phyloP scores from a whole-genome alignment of 2,797 vertebrate genomes.

The Sciurus vulgaris region DNA sequence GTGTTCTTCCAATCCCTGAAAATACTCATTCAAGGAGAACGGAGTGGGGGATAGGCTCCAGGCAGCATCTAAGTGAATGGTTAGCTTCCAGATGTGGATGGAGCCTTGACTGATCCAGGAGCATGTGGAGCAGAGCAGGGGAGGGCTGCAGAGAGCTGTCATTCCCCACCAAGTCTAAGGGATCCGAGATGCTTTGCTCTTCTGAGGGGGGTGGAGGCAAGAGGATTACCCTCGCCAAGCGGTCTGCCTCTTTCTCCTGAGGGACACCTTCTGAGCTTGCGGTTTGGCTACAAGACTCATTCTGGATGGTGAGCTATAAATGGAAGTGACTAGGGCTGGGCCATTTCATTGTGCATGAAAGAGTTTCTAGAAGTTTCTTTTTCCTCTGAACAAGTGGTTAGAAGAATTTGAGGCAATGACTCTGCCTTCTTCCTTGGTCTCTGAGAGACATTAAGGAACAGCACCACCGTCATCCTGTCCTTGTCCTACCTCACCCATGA shows the following conservation, averaged over 20 bases:
- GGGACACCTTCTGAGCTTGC: background rate
- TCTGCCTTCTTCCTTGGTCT: background rate
- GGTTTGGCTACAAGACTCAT: background rate
- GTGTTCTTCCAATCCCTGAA: background rate
- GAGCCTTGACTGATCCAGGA: background rate
- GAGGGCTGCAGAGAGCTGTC: background rate
- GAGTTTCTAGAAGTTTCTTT: background rate
- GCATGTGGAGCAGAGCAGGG: background rate
- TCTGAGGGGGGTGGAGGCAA: background rate
- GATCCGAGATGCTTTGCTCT: background rate
- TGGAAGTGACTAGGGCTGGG: background rate
- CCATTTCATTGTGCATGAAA: background rate
- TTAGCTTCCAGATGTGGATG: background rate
- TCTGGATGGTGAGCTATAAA: background rate
- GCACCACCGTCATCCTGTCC: rapidly evolving
- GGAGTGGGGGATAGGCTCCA: background rate
- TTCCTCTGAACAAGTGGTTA: background rate
- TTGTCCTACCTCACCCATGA: background rate
- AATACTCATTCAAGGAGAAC: background rate
- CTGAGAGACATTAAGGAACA: background rate
- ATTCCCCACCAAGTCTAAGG: background rate
- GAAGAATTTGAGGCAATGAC: background rate
- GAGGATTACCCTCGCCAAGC: background rate
- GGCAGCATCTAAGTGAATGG: background rate
- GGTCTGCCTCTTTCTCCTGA: background rate